Evolutionary conservation across 1,140 invertebrate species (phyloP), one percentile per base, ranked within the genome.

Genomic region (Drosophila repleta): DNA sequence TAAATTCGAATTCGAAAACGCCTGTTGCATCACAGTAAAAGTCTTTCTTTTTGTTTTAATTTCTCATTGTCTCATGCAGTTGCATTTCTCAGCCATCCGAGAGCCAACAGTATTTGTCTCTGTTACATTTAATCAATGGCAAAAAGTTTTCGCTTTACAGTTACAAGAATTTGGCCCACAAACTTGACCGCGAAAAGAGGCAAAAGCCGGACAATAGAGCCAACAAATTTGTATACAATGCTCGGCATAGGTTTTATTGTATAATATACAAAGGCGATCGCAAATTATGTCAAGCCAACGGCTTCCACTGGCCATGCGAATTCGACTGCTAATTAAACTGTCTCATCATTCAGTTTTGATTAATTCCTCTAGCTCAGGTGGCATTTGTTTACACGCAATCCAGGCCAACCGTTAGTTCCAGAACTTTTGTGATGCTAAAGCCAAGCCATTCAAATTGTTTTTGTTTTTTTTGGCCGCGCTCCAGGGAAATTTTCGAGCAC

Each of bases 91-190:
- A 37, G 53, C 26, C 26, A 29, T n/a, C 20, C n/a, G n/a, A n/a
- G n/a, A n/a, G 11, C 29, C 6, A 51, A 29, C 5, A 6, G 13
- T 4, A 49, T 29, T 29, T 17, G 17, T 66, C 60, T 41, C 61
- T 52, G 65, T 49, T 52, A 56, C 51, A 53, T 62, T 66, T 48
- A 78, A 85, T 87, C 74, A 87, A 87, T 78, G 78, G 70, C 74
- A 78, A 41, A 65, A 48, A 43, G 74, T 80, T 81, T 85, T 85
- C 81, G 69, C 60, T 87, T 87, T 81, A 85, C 81, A 78, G 82
- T 85, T 85, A 56, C 45, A 76, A 48, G 45, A 46, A 61, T 55
- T 55, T 37, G 43, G 5, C 37, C n/a, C 32, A 48, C 35, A 58
- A 58, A 61, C 26, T 35, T 49, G 57, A 62, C 61, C 60, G 8